Conservation (phyloP, 92 coral and sea anemone species). For the Nematostella vectensis region DNA sequence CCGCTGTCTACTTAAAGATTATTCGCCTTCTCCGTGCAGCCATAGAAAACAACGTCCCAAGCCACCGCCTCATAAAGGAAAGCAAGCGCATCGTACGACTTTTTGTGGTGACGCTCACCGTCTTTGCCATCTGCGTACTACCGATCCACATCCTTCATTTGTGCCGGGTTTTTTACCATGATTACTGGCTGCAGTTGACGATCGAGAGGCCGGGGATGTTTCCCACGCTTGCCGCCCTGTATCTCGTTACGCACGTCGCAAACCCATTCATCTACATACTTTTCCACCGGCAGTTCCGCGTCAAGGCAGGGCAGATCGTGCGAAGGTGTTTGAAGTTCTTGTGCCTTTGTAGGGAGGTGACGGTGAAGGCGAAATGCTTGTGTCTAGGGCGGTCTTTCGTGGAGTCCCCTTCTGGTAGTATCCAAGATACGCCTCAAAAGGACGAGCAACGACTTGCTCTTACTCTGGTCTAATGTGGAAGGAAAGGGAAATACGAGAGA, state of each 20-base stretch:
- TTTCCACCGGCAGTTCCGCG: slow-evolving; percentile 23
- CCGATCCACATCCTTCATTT: slow-evolving; percentile 51
- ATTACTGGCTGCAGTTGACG: slow-evolving; percentile 25
- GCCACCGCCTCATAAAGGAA: slow-evolving; percentile 17
- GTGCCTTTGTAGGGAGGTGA: too few species aligned
- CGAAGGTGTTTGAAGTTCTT: neutral
- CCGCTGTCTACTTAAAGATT: slow-evolving; percentile 37
- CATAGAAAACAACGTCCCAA: slow-evolving; percentile 18
- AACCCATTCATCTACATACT: slow-evolving; percentile 52
- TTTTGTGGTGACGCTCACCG: slow-evolving; percentile 22
- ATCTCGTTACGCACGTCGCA: slow-evolving; percentile 34
- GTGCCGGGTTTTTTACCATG: slow-evolving; percentile 35
- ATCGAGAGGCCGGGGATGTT: slow-evolving; percentile 41
- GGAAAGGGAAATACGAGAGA: too few species aligned
- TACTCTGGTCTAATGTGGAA: too few species aligned
- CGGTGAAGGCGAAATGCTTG: too few species aligned
- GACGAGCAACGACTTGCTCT: too few species aligned
- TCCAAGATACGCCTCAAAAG: too few species aligned
- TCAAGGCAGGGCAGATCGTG: slow-evolving; percentile 4
- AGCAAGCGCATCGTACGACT: slow-evolving; percentile 22
- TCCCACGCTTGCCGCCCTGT: slow-evolving; percentile 32
- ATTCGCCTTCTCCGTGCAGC: slow-evolving; percentile 28
- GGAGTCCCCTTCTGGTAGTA: too few species aligned
- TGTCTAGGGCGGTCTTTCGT: too few species aligned
- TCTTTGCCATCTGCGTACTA: slow-evolving; percentile 42